Evolutionary conservation across 92 coral and sea anemone species (phyloP).

Genomic region (Nematostella vectensis): DNA sequence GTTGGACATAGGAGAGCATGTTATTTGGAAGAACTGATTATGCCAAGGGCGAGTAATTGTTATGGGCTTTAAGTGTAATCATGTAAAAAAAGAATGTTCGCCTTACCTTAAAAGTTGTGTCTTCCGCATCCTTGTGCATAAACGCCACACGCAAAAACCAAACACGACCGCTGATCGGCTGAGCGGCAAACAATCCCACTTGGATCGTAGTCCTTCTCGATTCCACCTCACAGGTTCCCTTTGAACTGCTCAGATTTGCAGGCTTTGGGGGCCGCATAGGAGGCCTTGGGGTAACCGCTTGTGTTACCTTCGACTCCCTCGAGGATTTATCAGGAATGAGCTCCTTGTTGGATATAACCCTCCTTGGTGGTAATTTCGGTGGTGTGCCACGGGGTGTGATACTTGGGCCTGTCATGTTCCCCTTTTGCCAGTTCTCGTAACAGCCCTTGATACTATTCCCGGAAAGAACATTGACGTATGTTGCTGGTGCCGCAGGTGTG

Average conservation of each 20-base stretch:
- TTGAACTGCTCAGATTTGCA: not conserved
- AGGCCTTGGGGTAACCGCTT: slow-evolving; percentile 7
- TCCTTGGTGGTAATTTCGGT: slow-evolving; percentile 49
- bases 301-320: not conserved
- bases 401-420: slow-evolving; percentile 34
- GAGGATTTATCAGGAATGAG: not conserved
- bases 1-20: no score
- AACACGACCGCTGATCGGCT: slow-evolving; percentile 41
- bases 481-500: slow-evolving; percentile 29
- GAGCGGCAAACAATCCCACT: slow-evolving; percentile 60
- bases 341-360: slow-evolving; percentile 11
- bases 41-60: no score
- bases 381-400: slow-evolving; percentile 47
- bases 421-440: slow-evolving; percentile 48
- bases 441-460: slow-evolving; percentile 51
- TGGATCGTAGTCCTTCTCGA: slow-evolving; percentile 33
- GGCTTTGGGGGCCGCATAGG: slow-evolving; percentile 17
- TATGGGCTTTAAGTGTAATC: no score
- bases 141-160: slow-evolving; percentile 76
- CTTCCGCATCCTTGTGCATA: slow-evolving; percentile 48
- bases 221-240: not conserved
- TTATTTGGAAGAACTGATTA: no score
- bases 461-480: slow-evolving; percentile 48
- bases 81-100: no score
- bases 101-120: slow-evolving; percentile 57